A percentile compares a stretch with the other conserved stretches of the same genome.
Evolutionary conservation across 2,113 vertebrate species (phyloP).

Genomic region (Orycteropus afer): DNA sequence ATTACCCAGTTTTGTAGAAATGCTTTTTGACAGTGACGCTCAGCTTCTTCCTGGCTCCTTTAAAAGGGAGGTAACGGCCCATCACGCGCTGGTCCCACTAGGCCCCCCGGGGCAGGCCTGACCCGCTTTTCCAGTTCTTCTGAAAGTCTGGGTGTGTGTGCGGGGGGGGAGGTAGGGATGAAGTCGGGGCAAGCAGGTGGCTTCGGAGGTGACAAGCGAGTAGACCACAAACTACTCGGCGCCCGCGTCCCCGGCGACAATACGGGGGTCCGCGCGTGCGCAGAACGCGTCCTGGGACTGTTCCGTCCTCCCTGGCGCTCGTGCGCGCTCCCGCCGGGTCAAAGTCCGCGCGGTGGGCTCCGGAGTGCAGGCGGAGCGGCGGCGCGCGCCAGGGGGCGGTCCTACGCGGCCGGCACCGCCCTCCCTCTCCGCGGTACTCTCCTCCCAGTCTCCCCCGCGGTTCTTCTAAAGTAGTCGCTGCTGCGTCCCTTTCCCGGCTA

Average conservation of each 20-base stretch:
- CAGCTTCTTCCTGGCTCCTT: constrained; percentile 36
- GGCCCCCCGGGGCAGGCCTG: not conserved
- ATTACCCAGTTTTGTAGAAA: not conserved
- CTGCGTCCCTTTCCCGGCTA: not conserved
- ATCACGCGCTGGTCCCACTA: not conserved
- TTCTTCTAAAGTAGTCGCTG: constrained; percentile 32
- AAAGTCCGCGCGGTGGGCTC: not conserved
- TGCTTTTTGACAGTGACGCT: not conserved
- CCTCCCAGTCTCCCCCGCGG: constrained; percentile 81
- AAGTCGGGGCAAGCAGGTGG: rapidly evolving
- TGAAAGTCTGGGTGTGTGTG: not conserved
- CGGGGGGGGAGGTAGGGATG: too few relatives aligned
- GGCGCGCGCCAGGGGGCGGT: constrained; percentile 59
- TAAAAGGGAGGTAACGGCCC: constrained; percentile 64
- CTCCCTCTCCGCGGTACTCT: not conserved
- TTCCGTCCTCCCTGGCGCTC: not conserved
- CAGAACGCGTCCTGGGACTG: not conserved
- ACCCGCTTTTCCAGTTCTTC: constrained; percentile 63
- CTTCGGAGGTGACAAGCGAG: rapidly evolving
- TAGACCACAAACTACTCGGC: rapidly evolving
- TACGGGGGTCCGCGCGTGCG: constrained; percentile 53
- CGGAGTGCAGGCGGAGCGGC: not conserved
- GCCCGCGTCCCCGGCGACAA: not conserved
- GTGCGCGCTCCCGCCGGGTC: constrained; percentile 30
- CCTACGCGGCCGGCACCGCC: not conserved